Conservation (phyloP, 1,140 invertebrate genomes). For the Pseudomyrmex cubaensis region DNA sequence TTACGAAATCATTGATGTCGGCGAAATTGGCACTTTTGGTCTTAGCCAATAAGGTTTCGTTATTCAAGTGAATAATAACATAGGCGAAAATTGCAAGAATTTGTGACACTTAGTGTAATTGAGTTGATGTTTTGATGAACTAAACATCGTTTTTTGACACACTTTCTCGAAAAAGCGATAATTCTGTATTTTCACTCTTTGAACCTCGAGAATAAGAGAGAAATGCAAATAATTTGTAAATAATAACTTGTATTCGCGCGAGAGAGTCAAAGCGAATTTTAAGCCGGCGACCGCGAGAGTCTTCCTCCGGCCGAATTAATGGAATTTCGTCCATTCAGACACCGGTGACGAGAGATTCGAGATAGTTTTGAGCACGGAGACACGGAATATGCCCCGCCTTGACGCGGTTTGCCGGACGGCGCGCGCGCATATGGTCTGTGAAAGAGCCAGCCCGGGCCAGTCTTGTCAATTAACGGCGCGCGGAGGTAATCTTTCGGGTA, state of each 20-base stretch:
- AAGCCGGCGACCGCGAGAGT: slow-evolving; percentile 12
- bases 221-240: not conserved
- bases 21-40: not conserved
- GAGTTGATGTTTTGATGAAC: too few species aligned
- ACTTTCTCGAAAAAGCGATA: too few species aligned
- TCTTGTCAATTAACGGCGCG: slow-evolving; percentile 68
- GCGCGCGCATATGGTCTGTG: not conserved
- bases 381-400: slow-evolving; percentile 2
- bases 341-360: slow-evolving; percentile 48
- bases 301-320: slow-evolving; percentile 61
- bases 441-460: slow-evolving; percentile 40
- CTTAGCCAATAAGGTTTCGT: not conserved
- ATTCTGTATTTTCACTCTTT: not conserved
- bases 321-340: slow-evolving; percentile 48
- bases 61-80: not conserved
- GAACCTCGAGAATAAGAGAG: not conserved
- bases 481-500: slow-evolving; percentile 69
- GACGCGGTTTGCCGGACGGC: slow-evolving; percentile 33
- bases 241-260: not conserved
- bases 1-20: not conserved
- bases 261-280: slow-evolving; percentile 26
- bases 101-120: too few species aligned
- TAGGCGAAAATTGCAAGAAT: too few species aligned
- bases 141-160: too few species aligned
- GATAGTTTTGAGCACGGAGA: slow-evolving; percentile 59